Percentiles rank a stretch among this genome's conserved stretches.
Evolutionary conservation across 2,113 vertebrate genomes (phyloP).

Genomic region (Equus przewalskii): DNA sequence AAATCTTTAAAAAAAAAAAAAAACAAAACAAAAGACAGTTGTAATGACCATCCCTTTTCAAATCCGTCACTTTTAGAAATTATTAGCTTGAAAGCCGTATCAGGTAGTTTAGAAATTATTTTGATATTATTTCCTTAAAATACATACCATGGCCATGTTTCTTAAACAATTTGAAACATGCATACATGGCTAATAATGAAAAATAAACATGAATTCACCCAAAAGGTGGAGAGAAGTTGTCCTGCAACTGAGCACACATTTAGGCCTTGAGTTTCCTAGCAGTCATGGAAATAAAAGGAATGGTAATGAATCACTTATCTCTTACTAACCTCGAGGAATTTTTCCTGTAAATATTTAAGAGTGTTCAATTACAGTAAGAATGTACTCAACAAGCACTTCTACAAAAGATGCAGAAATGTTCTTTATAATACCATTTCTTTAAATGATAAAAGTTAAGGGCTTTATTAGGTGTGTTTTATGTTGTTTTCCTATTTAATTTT

Average conservation of each 20-base stretch:
- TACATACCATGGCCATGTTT: neutral
- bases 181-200: neutral
- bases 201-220: neutral
- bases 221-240: neutral
- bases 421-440: neutral
- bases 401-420: neutral
- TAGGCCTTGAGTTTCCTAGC: neutral
- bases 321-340: neutral
- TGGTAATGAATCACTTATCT: neutral
- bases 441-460: neutral
- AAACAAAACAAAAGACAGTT: neutral
- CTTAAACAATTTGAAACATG: neutral
- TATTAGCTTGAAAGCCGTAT: neutral
- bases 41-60: neutral
- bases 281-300: neutral
- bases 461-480: neutral
- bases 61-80: neutral
- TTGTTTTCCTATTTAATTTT: neutral
- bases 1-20: too few species aligned
- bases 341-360: slow-evolving; percentile 17
- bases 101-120: neutral
- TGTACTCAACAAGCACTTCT: neutral
- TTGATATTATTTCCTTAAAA: neutral
- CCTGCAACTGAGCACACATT: neutral
- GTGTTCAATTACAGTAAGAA: neutral